Evolutionary conservation across 2,797 vertebrate species (phyloP).

Genomic region (Pseudochirops cupreus): DNA sequence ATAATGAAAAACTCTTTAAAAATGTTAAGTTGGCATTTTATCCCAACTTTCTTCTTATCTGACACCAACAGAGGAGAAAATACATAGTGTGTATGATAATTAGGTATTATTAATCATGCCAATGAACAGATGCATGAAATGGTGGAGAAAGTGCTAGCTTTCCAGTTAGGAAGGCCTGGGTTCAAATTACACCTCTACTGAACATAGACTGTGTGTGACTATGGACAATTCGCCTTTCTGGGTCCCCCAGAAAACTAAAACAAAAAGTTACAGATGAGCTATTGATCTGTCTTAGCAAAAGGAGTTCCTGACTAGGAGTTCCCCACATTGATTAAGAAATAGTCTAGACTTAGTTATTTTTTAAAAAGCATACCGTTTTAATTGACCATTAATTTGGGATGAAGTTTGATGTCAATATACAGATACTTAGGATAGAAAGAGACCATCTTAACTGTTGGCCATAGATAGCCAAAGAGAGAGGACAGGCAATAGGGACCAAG

Average conservation of each 20-base stretch:
- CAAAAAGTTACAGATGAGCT: background rate
- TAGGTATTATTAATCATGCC: constrained; percentile 53
- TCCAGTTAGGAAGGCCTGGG: background rate
- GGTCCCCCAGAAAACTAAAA: background rate
- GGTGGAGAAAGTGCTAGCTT: background rate
- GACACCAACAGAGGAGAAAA: constrained; percentile 57
- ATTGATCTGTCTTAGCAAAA: background rate
- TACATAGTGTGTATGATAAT: constrained; percentile 21
- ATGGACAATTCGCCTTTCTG: background rate
- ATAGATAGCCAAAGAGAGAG: constrained; percentile 23
- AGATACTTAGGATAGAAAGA: constrained; percentile 46
- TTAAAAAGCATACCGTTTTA: constrained; percentile 7
- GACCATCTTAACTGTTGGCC: constrained; percentile 33
- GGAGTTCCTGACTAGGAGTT: background rate
- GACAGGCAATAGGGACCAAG: background rate
- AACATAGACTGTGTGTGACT: background rate
- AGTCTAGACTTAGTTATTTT: background rate
- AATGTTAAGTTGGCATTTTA: constrained; percentile 40
- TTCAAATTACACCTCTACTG: background rate
- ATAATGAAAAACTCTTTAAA: constrained; percentile 44
- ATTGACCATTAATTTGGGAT: constrained; percentile 15
- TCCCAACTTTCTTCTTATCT: constrained; percentile 60
- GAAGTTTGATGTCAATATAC: constrained; percentile 24
- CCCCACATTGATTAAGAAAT: background rate
- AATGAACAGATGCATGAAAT: background rate